These are phyloP conservation scores for Hippocampus mohnikei DNA, from an alignment of 2,113 vertebrate species.

Conservation along the genomic window DNA sequence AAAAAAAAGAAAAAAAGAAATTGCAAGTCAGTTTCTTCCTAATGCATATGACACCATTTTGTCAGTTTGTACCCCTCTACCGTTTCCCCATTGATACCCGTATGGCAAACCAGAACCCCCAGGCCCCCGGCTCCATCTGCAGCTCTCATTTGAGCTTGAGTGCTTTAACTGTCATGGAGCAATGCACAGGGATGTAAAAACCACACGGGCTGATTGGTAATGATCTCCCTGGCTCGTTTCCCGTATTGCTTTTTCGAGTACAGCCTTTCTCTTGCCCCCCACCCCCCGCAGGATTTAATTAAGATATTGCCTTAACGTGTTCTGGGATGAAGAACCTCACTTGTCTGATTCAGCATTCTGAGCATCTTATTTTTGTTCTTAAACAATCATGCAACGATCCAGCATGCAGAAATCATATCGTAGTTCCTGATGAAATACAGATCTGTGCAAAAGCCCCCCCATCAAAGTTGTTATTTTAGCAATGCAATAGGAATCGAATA, in stretches of 20 bases:
- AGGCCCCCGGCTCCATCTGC: constrained; percentile 11
- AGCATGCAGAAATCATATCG: background rate
- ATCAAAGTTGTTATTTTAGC: too few relatives aligned
- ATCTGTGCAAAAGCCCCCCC: too few relatives aligned
- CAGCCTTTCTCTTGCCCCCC: constrained; percentile 26
- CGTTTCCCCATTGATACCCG: constrained; percentile 29
- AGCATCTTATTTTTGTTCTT: constrained; percentile 18
- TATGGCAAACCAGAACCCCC: constrained; percentile 39
- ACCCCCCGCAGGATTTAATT: constrained; percentile 62
- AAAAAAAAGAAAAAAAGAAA: background rate
- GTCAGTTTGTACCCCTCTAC: constrained; percentile 24
- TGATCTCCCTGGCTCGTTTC: constrained; percentile 61
- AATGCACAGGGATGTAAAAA: constrained; percentile 50
- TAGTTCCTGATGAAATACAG: background rate
- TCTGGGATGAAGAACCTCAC: constrained; percentile 39
- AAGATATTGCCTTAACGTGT: constrained; percentile 66
- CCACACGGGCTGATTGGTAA: constrained; percentile 60
- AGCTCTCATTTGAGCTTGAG: constrained; percentile 43
- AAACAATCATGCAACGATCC: constrained; percentile 13
- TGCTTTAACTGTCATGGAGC: constrained; percentile 57
- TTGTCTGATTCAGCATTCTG: constrained; percentile 43
- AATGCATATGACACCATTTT: constrained; percentile 18
- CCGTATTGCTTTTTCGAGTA: constrained; percentile 61
- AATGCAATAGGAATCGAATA: too few relatives aligned
- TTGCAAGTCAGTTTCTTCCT: background rate